Conservation (phyloP, 2,113 vertebrate genomes). For the Spheniscus mendiculus region DNA sequence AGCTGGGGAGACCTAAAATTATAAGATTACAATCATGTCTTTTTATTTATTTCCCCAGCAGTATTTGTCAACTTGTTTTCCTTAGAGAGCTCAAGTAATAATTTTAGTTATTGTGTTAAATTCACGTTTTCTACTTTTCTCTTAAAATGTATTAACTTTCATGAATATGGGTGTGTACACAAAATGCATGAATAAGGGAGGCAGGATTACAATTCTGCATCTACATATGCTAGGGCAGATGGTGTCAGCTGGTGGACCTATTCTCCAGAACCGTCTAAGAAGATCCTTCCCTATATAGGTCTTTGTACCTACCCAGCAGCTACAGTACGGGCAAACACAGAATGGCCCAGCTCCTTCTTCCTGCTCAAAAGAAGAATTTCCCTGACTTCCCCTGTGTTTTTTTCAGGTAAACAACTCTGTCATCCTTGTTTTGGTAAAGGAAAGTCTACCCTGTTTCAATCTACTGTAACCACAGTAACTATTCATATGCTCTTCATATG, state of each 20-base stretch:
- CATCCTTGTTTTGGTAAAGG: neutral
- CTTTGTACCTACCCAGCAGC: neutral
- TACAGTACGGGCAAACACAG: neutral
- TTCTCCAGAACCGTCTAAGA: neutral
- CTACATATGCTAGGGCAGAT: neutral
- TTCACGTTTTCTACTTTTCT: neutral
- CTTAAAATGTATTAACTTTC: neutral
- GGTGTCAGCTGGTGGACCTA: neutral
- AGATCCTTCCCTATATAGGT: neutral
- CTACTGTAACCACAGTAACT: neutral
- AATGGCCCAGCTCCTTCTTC: neutral
- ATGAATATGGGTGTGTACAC: neutral
- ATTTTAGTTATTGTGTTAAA: neutral
- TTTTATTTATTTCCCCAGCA: neutral
- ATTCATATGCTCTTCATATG: neutral
- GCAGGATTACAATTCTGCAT: neutral
- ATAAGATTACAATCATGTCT: neutral
- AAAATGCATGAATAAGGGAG: neutral
- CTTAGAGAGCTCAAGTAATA: neutral
- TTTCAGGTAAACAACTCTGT: neutral
- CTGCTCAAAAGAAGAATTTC: neutral
- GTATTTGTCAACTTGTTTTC: neutral
- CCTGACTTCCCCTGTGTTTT: neutral
- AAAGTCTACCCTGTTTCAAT: neutral
- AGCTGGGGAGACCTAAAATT: neutral